Evolutionary conservation across 2,797 vertebrate genomes (phyloP).

Genomic region (Margarornis squamiger): DNA sequence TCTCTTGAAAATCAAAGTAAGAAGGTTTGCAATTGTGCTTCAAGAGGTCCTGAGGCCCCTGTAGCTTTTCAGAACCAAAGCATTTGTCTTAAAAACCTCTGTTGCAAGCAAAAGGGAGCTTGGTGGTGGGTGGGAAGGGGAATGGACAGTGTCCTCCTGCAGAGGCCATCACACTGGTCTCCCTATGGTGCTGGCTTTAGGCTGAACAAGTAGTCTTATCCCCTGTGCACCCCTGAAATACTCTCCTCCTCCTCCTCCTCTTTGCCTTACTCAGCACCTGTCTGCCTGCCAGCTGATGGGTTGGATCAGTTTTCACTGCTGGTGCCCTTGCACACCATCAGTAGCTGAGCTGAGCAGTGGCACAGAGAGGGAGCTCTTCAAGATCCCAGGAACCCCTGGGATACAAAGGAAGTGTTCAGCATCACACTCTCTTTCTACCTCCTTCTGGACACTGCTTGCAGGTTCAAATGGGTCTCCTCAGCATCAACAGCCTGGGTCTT

Average conservation of each 20-base stretch:
- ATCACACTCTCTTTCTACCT: not conserved
- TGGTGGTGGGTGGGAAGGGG: not conserved
- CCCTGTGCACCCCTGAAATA: not conserved
- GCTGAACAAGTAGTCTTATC: not conserved
- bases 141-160: not conserved
- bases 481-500: not conserved
- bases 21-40: not conserved
- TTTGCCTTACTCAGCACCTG: accelerated
- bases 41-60: not conserved
- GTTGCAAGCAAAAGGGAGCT: not conserved
- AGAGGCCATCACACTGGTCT: not conserved
- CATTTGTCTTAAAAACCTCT: not conserved
- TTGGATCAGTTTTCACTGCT: not conserved
- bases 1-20: not conserved
- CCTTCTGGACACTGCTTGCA: not conserved
- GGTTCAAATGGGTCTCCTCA: not conserved
- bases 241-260: not conserved
- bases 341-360: not conserved
- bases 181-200: not conserved
- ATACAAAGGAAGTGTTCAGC: not conserved
- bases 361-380: not conserved
- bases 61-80: not conserved
- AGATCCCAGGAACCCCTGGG: not conserved
- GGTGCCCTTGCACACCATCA: accelerated
- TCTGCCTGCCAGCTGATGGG: not conserved